Percentiles rank a stretch among this genome's conserved stretches.
These are phyloP conservation scores for Huso huso DNA, from an alignment of 2,797 vertebrate species.

Conservation along the genomic window DNA sequence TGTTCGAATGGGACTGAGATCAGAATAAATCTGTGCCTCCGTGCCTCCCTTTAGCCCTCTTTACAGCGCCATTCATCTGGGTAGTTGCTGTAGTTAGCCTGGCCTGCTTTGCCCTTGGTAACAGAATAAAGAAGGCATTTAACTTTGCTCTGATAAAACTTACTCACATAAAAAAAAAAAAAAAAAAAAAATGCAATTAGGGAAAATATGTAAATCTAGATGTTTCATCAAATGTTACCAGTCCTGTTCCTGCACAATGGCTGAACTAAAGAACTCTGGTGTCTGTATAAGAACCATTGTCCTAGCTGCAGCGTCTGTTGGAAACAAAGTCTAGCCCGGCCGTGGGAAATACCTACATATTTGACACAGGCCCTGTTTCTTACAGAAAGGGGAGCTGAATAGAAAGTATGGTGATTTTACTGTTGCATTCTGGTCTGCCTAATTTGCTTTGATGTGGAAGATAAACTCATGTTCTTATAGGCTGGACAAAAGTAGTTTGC, in stretches of 20 bases:
- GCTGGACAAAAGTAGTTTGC: constrained; percentile 62
- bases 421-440: constrained; percentile 67
- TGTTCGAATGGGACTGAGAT: constrained; percentile 15
- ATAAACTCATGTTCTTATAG: constrained; percentile 70
- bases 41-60: constrained; percentile 16
- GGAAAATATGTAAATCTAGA: constrained; percentile 72
- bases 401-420: constrained; percentile 68
- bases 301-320: constrained; percentile 51
- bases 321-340: constrained; percentile 60
- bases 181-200: constrained; percentile 62
- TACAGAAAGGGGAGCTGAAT: constrained; percentile 60
- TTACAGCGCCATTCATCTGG: constrained; percentile 19
- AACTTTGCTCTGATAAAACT: constrained; percentile 61
- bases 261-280: constrained; percentile 68
- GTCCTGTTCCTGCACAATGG: constrained; percentile 62
- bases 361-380: constrained; percentile 66
- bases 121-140: constrained; percentile 57
- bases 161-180: constrained; percentile 41
- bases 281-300: constrained; percentile 72
- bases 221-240: constrained; percentile 65
- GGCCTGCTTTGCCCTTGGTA: constrained; percentile 35
- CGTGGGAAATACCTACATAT: constrained; percentile 77
- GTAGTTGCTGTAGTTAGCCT: constrained; percentile 36
- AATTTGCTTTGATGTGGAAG: constrained; percentile 71
- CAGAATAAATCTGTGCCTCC: constrained; percentile 31